Evolutionary conservation across 2,113 vertebrate genomes (phyloP).

Genomic region (Pipa parva): DNA sequence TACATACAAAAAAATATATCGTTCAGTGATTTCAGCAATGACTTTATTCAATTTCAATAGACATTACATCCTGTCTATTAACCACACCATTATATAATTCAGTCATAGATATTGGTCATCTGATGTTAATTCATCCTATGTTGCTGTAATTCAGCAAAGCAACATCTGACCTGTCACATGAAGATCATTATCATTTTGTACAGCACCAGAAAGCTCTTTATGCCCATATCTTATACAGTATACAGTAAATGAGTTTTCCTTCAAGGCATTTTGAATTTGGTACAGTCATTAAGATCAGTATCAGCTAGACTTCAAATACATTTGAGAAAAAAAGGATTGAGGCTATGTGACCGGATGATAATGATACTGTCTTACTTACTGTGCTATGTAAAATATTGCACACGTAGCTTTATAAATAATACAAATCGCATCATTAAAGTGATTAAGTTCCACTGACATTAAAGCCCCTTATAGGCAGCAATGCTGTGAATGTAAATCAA

Average conservation of each 20-base stretch:
- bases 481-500: too few relatives aligned
- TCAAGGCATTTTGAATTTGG: background rate
- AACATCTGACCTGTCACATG: conserved; percentile 6
- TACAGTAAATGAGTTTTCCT: conserved; percentile 2
- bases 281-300: background rate
- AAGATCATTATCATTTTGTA: conserved; percentile 1
- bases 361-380: background rate
- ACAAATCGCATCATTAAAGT: too few relatives aligned
- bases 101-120: background rate
- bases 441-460: too few relatives aligned
- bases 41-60: background rate
- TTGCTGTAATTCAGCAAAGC: conserved; percentile 1
- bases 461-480: too few relatives aligned
- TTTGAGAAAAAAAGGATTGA: background rate
- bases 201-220: background rate
- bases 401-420: too few relatives aligned
- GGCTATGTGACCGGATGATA: background rate
- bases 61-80: background rate
- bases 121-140: conserved; percentile 6
- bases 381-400: background rate
- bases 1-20: background rate
- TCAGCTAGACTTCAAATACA: background rate
- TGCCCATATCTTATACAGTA: background rate
- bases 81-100: background rate
- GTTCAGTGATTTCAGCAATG: background rate